Evolutionary conservation across 2,797 vertebrate genomes (phyloP).

Genomic region (Ptychadena robeensis): DNA sequence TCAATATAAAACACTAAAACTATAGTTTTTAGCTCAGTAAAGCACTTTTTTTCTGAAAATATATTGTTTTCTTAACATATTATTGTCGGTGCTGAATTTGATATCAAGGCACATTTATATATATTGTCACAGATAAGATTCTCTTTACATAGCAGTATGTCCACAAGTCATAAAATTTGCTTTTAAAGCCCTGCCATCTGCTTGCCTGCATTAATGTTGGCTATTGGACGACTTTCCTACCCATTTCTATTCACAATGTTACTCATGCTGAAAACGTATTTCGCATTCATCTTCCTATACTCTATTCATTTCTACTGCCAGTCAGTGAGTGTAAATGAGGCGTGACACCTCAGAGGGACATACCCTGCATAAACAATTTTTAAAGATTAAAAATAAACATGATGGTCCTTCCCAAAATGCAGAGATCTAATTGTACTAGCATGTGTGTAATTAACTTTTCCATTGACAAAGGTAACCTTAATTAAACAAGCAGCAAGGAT

Average conservation of each 20-base stretch:
- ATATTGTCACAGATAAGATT: slow-evolving; percentile 34
- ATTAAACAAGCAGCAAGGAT: slow-evolving; percentile 50
- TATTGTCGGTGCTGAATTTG: slow-evolving; percentile 1
- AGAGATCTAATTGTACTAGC: slow-evolving; percentile 52
- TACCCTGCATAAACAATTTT: slow-evolving; percentile 51
- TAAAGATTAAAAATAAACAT: slow-evolving; percentile 57
- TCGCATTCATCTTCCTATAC: slow-evolving; percentile 40
- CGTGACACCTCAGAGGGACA: slow-evolving; percentile 49
- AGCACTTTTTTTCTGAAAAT: neutral
- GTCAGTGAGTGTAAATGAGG: slow-evolving; percentile 49
- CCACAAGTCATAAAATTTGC: slow-evolving; percentile 54
- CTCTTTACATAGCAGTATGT: slow-evolving; percentile 26
- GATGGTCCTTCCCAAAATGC: slow-evolving; percentile 43
- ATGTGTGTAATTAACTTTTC: slow-evolving; percentile 58
- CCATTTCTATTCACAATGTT: slow-evolving; percentile 37
- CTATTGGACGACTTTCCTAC: slow-evolving; percentile 33
- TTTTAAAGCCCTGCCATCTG: slow-evolving; percentile 42
- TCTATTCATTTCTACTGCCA: slow-evolving; percentile 33
- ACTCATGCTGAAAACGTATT: slow-evolving; percentile 14
- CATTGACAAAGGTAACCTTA: slow-evolving; percentile 57
- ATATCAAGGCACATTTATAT: slow-evolving; percentile 16
- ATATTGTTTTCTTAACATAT: neutral
- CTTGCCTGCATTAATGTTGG: slow-evolving; percentile 42
- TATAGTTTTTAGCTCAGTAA: neutral
- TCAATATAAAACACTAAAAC: no score